These are phyloP conservation scores for Eptesicus fuscus DNA, from an alignment of 2,113 vertebrate species.

Conservation along the genomic window DNA sequence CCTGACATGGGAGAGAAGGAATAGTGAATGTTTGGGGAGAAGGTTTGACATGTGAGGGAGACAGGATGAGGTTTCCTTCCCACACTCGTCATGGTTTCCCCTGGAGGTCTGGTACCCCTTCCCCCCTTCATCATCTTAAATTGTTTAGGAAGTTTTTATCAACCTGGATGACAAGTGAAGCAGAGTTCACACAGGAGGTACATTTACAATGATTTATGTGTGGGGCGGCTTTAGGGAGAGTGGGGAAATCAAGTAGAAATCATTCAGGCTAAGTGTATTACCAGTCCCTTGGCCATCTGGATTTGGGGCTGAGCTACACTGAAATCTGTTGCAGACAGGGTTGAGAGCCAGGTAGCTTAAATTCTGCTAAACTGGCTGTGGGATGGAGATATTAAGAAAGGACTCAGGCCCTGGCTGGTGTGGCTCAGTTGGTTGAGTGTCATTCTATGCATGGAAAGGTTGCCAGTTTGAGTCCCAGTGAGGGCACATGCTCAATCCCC, in stretches of 20 bases:
- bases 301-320: not conserved
- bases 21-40: not conserved
- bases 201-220: not conserved
- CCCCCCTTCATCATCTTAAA: not conserved
- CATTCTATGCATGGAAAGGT: too few relatives aligned
- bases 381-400: not conserved
- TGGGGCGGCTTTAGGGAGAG: not conserved
- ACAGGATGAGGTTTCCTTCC: slow-evolving; percentile 14
- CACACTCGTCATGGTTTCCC: not conserved
- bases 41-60: not conserved
- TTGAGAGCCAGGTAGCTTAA: not conserved
- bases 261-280: not conserved
- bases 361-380: not conserved
- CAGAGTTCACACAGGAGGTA: not conserved
- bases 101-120: not conserved
- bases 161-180: not conserved
- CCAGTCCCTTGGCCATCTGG: not conserved
- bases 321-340: not conserved
- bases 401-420: not conserved
- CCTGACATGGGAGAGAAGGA: not conserved
- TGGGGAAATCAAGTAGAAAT: not conserved
- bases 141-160: not conserved
- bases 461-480: too few relatives aligned
- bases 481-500: too few relatives aligned
- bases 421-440: too few relatives aligned